Conservation (phyloP, 37 sponge, comb jelly and placozoan genomes). For the Halichondria panicea region DNA sequence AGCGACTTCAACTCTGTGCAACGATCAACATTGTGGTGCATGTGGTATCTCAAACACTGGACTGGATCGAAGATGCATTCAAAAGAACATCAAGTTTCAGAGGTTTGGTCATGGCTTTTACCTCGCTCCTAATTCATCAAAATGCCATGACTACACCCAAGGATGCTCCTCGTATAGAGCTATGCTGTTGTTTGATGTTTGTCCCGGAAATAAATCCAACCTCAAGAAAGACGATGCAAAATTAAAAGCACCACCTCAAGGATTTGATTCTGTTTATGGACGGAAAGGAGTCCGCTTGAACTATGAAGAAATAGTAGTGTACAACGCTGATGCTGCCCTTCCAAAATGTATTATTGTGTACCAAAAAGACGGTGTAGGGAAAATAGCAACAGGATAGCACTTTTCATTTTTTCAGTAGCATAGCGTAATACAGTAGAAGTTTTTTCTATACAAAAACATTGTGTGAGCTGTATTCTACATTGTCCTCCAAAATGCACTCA, state of each 20-base stretch:
- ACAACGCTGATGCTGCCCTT: slow-evolving; percentile 42
- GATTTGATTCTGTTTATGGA: slow-evolving; percentile 67
- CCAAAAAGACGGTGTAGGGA: slow-evolving; percentile 49
- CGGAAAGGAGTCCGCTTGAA: slow-evolving; percentile 54
- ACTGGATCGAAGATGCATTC: slow-evolving; percentile 36
- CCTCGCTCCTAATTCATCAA: slow-evolving; percentile 78
- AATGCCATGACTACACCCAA: slow-evolving; percentile 83
- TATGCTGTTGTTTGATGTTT: slow-evolving; percentile 70
- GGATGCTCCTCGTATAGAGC: slow-evolving; percentile 55
- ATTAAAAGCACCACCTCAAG: slow-evolving; percentile 52
- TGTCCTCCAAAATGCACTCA: no score
- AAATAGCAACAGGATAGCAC: no score
- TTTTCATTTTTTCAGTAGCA: no score
- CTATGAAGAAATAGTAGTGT: slow-evolving; percentile 73
- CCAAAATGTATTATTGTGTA: slow-evolving; percentile 74
- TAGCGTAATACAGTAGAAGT: no score
- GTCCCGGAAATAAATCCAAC: slow-evolving; percentile 53
- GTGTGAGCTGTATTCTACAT: no score
- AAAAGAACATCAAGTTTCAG: slow-evolving; percentile 52
- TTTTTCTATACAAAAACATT: no score
- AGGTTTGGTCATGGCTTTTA: slow-evolving; percentile 82
- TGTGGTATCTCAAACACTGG: slow-evolving; percentile 69
- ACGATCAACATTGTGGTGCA: slow-evolving; percentile 50
- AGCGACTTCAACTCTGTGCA: slow-evolving; percentile 30
- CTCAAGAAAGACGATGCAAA: slow-evolving; percentile 33